phyloP scores from a whole-genome alignment of 2,797 vertebrate genomes.

The Premnoplex brunnescens region DNA sequence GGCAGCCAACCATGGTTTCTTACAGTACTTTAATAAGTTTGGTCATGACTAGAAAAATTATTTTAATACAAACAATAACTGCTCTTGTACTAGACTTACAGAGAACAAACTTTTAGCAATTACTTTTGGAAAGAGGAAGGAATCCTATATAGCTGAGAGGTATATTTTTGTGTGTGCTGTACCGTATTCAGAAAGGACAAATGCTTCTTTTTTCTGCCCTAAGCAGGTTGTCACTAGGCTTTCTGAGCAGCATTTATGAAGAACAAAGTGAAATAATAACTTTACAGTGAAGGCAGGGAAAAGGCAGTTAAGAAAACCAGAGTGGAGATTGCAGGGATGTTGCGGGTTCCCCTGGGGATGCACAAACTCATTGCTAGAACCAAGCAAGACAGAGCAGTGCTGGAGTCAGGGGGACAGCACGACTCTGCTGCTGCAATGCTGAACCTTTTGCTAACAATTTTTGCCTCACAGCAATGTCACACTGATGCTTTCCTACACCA shows the following conservation, averaged over 20 bases:
- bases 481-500: not conserved
- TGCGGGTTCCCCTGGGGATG: fast-evolving
- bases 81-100: not conserved
- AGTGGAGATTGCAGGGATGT: not conserved
- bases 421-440: not conserved
- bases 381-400: not conserved
- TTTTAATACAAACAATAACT: not conserved
- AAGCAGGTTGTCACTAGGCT: not conserved
- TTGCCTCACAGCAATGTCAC: not conserved
- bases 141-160: not conserved
- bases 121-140: not conserved
- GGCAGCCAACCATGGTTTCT: not conserved
- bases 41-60: not conserved
- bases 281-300: not conserved
- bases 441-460: not conserved
- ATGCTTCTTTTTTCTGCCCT: not conserved
- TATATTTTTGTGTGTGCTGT: not conserved
- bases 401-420: not conserved
- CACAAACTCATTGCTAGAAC: fast-evolving
- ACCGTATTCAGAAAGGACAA: not conserved
- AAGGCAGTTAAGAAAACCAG: not conserved
- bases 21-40: not conserved
- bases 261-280: not conserved
- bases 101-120: not conserved
- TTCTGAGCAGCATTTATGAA: not conserved